phyloP scores from a whole-genome alignment of 92 coral and sea anemone genomes.

The Palythoa caribaeorum region DNA sequence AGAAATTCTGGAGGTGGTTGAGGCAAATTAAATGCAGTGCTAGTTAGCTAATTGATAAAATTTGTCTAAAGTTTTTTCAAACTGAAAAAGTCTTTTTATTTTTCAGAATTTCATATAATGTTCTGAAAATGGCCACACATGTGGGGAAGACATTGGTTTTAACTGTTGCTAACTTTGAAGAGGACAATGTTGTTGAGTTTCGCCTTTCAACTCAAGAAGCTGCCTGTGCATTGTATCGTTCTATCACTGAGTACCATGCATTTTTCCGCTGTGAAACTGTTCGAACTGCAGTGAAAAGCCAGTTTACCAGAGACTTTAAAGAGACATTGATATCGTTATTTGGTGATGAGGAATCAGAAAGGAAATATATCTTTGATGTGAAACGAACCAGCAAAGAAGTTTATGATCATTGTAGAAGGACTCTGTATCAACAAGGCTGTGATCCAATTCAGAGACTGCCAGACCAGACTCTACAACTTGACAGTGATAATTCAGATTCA shows the following conservation, averaged over 20 bases:
- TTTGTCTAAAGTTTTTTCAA: too few relatives aligned
- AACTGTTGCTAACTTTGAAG: slow-evolving; percentile 62
- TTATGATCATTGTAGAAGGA: slow-evolving; percentile 91
- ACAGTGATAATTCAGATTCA: not conserved
- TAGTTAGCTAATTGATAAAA: too few relatives aligned
- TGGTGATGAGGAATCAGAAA: slow-evolving; percentile 96
- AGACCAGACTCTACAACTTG: not conserved
- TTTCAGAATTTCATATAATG: slow-evolving; percentile 78
- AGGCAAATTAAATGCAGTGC: too few relatives aligned
- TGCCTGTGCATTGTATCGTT: slow-evolving; percentile 90
- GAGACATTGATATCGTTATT: slow-evolving; percentile 92
- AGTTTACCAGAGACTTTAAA: slow-evolving; percentile 95
- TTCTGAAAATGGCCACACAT: slow-evolving; percentile 87
- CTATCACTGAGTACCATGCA: slow-evolving; percentile 98
- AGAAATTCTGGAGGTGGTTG: too few relatives aligned
- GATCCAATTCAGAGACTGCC: slow-evolving; percentile 74
- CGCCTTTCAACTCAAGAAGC: slow-evolving; percentile 81
- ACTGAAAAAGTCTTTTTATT: not conserved
- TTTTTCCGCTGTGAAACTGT: slow-evolving; percentile 98
- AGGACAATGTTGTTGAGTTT: slow-evolving; percentile 70
- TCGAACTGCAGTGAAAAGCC: slow-evolving; percentile 85
- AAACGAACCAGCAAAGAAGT: slow-evolving; percentile 93
- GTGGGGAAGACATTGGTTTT: slow-evolving; percentile 75
- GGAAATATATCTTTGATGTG: slow-evolving; percentile 96
- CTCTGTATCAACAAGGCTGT: slow-evolving; percentile 80